Conservation (phyloP, 2,797 vertebrate species). For the Hippopotamyrus pictus region DNA sequence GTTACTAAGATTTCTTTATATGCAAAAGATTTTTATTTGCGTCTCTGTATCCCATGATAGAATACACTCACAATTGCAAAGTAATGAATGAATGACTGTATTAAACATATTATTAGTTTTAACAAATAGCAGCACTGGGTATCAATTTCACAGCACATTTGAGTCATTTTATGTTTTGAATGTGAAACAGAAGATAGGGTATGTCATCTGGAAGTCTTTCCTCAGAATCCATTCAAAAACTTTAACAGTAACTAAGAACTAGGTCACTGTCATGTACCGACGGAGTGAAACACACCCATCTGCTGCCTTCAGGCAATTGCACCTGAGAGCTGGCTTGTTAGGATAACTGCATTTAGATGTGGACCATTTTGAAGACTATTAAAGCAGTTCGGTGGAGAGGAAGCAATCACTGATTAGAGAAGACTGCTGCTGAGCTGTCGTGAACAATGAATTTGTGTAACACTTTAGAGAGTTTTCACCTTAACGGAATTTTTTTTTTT, state of each 20-base stretch:
- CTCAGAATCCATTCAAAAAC: background rate
- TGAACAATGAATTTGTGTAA: background rate
- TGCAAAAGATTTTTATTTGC: background rate
- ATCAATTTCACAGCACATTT: background rate
- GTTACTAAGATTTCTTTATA: background rate
- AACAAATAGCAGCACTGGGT: background rate
- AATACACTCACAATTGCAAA: background rate
- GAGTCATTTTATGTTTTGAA: background rate
- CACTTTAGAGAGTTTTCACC: background rate
- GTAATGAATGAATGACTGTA: background rate
- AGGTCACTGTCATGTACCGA: background rate
- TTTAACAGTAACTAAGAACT: conserved; percentile 1
- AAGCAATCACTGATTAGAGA: conserved; percentile 6
- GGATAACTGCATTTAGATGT: conserved; percentile 8
- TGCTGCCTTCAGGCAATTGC: background rate
- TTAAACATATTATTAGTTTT: background rate
- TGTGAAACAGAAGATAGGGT: background rate
- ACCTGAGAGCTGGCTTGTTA: background rate
- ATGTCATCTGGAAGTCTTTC: background rate
- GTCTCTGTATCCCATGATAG: background rate
- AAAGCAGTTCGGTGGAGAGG: background rate
- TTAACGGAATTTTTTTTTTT: background rate
- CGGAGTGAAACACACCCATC: background rate
- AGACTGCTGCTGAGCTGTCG: background rate
- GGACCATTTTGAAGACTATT: conserved; percentile 2